A percentile compares a stretch with the other conserved stretches of the same genome.
phyloP scores from a whole-genome alignment of 2,797 vertebrate species.

The Pangasius krempfi region DNA sequence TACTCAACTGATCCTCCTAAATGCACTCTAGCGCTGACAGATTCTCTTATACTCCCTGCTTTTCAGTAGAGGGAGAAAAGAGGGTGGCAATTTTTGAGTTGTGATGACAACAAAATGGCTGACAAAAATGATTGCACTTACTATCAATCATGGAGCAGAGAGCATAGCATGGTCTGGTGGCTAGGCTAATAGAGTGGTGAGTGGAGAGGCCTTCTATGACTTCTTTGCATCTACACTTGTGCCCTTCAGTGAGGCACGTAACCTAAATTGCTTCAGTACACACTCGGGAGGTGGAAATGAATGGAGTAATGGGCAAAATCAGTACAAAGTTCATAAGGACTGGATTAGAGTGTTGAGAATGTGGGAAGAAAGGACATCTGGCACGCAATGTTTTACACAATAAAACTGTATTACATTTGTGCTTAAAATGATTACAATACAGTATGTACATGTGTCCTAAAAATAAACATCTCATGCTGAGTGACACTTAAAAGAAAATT shows the following conservation, averaged over 20 bases:
- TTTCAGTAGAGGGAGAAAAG: constrained; percentile 49
- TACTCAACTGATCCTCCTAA: constrained; percentile 43
- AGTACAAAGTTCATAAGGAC: constrained; percentile 37
- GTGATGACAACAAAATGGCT: constrained; percentile 65
- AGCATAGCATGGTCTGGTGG: constrained; percentile 67
- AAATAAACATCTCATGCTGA: constrained; percentile 98
- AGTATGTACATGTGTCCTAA: constrained; percentile 95
- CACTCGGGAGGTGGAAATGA: constrained; percentile 53
- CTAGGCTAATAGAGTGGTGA: constrained; percentile 67
- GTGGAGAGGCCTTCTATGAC: constrained; percentile 52
- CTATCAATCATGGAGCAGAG: constrained; percentile 67
- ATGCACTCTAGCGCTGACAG: constrained; percentile 43
- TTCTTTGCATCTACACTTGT: constrained; percentile 60
- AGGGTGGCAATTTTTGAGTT: constrained; percentile 57
- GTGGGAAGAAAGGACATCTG: constrained; percentile 61
- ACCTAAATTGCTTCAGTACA: constrained; percentile 64
- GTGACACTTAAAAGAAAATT: constrained; percentile 84
- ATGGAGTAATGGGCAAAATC: constrained; percentile 54
- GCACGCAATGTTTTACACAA: constrained; percentile 89
- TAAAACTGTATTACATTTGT: constrained; percentile 99
- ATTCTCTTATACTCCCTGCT: constrained; percentile 45
- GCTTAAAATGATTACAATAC: constrained; percentile 97
- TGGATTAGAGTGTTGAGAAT: constrained; percentile 49
- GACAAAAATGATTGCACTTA: constrained; percentile 68
- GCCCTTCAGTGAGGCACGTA: constrained; percentile 66